Evolutionary conservation across 2,797 vertebrate species (phyloP), one percentile per base, ranked within the genome.

Genomic region (Sebastes taczanowskii): DNA sequence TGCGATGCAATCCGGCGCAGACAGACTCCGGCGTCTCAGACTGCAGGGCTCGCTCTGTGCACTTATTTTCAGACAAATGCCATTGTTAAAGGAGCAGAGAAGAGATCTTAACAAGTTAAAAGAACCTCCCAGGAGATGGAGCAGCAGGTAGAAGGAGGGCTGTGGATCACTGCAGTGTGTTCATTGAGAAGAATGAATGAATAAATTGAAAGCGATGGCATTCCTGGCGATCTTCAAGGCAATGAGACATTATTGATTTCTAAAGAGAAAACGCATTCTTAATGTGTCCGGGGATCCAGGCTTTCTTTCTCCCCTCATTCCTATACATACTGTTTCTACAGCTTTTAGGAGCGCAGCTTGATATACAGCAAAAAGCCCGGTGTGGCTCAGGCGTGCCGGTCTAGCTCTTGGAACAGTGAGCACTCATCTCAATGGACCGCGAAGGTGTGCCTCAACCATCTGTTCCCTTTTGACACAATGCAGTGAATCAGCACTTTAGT

Each of bases 161-260:
- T 67, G 76, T 63, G 73, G 69, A 85, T 91, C 82, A 82, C 89
- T 23, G 56, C 76, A 27, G 71, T 61, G 80, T 74, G 68, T 84
- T 91, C 78, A 88, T 80, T 85, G 83, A 89, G 87, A 93, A 77
- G 82, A 89, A 90, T 85, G 86, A 82, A 87, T 81, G 78, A 88
- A 92, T 90, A 87, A 71, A 92, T 93, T 75, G 83, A 88, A 93
- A 85, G 88, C 42, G 86, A 94, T 89, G 86, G 88, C 73, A 69
- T 78, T 88, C 67, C 80, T 85, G 80, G 75, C 49, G 80, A 91
- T 93, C 84, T 87, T 87, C 85, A 87, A 88, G 72, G 86, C 88
- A 84, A 83, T 85, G 83, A 91, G 88, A 91, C 84, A 67, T 89
- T 94, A 94, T 94, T 91, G 92, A 94, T 94, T 94, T 93, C 80